These are phyloP conservation scores for Tinamus guttatus DNA, from an alignment of 2,113 vertebrate species.

Conservation along the genomic window DNA sequence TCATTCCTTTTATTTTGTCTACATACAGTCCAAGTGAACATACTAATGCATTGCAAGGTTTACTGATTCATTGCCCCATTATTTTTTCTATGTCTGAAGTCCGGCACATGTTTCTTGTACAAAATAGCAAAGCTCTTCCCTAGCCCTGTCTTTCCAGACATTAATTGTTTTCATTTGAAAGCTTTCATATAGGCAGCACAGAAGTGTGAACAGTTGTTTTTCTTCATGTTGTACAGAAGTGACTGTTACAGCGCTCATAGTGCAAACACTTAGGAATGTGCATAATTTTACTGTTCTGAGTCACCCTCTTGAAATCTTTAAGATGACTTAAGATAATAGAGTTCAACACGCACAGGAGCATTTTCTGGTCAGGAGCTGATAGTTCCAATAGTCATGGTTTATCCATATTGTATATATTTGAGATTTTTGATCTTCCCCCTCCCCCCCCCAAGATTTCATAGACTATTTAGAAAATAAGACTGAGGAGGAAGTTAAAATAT, in stretches of 20 bases:
- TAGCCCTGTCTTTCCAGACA: not conserved
- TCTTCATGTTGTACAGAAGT: not conserved
- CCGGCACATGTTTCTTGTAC: constrained; percentile 15
- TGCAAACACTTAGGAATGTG: not conserved
- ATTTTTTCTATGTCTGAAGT: not conserved
- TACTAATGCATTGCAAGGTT: not conserved
- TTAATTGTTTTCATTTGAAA: constrained; percentile 42
- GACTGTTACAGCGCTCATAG: not conserved
- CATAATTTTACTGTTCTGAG: constrained; percentile 31
- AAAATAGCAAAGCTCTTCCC: not conserved
- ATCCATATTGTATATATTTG: not conserved
- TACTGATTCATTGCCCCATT: not conserved
- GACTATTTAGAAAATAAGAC: not conserved
- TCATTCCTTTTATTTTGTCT: not conserved
- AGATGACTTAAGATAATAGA: constrained; percentile 19
- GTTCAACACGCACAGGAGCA: not conserved
- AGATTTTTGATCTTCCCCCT: not conserved
- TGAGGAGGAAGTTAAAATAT: not conserved
- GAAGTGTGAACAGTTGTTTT: constrained; percentile 11
- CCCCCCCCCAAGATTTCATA: not conserved
- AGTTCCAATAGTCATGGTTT: constrained; percentile 17
- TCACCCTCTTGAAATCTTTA: constrained; percentile 3
- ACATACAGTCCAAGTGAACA: not conserved
- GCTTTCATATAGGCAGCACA: not conserved
- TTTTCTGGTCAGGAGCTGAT: not conserved